A percentile compares a stretch with the other conserved stretches of the same genome.
Conservation (phyloP, 2,113 vertebrate genomes). For the Tetrax tetrax region DNA sequence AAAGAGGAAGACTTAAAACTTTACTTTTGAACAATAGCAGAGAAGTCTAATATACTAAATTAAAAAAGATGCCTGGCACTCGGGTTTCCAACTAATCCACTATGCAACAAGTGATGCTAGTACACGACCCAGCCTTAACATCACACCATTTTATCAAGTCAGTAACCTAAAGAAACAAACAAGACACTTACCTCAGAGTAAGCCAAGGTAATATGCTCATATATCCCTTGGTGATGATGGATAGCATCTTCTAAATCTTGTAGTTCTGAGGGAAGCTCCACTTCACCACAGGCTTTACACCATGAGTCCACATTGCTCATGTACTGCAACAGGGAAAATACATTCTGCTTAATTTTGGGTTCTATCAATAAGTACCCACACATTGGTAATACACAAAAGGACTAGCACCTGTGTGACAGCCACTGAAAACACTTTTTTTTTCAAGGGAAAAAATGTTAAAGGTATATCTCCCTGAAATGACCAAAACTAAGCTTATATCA, state of each 20-base stretch:
- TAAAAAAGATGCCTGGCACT: not conserved
- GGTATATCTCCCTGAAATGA: not conserved
- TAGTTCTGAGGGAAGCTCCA: conserved; percentile 94
- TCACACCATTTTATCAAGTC: not conserved
- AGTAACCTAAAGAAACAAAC: not conserved
- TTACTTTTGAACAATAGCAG: not conserved
- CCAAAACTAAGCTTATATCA: not conserved
- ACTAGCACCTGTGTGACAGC: not conserved
- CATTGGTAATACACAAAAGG: not conserved
- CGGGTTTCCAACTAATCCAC: not conserved
- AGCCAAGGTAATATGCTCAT: conserved; percentile 93
- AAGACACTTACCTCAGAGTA: conserved; percentile 88
- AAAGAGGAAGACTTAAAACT: not conserved
- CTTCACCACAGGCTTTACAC: conserved; percentile 97
- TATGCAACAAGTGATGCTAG: not conserved
- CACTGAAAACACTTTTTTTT: not conserved
- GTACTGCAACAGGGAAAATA: conserved; percentile 78
- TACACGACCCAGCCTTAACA: not conserved
- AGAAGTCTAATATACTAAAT: not conserved
- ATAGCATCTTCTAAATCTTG: conserved; percentile 98
- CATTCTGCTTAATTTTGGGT: not conserved
- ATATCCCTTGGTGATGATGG: conserved; percentile 96
- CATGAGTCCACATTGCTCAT: conserved; percentile 97
- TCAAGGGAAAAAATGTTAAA: not conserved
- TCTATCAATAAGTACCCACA: not conserved